phyloP scores from a whole-genome alignment of 2,797 vertebrate genomes.

The Ptychadena robeensis region DNA sequence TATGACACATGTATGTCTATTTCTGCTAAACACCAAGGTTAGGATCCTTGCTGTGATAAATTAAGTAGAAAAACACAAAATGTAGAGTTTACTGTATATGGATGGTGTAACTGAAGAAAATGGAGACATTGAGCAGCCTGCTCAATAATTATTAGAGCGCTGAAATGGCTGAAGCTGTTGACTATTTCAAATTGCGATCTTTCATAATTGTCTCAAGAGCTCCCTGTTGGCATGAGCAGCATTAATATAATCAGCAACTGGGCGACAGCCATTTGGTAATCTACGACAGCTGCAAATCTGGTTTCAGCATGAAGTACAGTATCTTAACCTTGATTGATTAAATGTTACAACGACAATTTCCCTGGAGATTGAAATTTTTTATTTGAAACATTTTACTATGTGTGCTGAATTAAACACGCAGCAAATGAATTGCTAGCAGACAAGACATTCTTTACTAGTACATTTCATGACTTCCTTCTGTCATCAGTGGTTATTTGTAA shows the following conservation, averaged over 20 bases:
- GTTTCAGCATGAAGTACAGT: neutral
- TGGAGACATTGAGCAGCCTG: neutral
- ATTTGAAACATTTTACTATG: constrained; percentile 33
- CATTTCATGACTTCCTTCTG: neutral
- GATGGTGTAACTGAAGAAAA: neutral
- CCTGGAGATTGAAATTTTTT: neutral
- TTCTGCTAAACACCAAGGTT: too few relatives aligned
- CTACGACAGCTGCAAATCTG: constrained; percentile 32
- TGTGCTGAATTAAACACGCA: neutral
- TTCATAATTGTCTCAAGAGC: constrained; percentile 32
- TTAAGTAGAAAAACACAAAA: too few relatives aligned
- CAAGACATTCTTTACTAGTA: too few relatives aligned
- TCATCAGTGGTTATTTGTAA: too few relatives aligned
- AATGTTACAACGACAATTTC: constrained; percentile 25
- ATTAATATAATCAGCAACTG: constrained; percentile 34
- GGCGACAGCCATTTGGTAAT: constrained; percentile 18
- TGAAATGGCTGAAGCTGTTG: neutral
- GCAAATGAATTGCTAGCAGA: neutral
- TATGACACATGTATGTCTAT: too few relatives aligned
- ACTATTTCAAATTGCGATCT: constrained; percentile 20
- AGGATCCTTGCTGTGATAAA: too few relatives aligned
- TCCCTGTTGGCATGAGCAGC: neutral
- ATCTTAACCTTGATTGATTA: constrained; percentile 33
- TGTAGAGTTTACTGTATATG: neutral
- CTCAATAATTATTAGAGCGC: neutral